Evolutionary conservation across 2,888 invertebrate species (phyloP).

Genomic region (Copidosoma aretas): DNA sequence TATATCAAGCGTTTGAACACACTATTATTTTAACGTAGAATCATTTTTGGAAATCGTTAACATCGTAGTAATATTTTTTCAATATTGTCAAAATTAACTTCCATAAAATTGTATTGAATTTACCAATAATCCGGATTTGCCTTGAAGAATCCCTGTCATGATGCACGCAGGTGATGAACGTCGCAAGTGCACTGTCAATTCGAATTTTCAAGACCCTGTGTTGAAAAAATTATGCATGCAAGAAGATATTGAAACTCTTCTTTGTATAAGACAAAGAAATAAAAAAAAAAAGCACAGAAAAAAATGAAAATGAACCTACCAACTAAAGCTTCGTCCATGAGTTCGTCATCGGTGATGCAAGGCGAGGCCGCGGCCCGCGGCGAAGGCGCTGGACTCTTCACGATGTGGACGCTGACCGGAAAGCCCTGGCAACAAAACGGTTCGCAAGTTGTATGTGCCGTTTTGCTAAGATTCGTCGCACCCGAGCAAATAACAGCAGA

Average conservation of each 20-base stretch:
- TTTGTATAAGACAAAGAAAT: not conserved
- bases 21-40: not conserved
- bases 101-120: too few species aligned
- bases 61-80: not conserved
- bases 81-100: too few species aligned
- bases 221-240: constrained; percentile 7
- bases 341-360: constrained; percentile 86
- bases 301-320: constrained; percentile 64
- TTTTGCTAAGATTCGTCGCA: too few species aligned
- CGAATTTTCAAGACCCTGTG: constrained; percentile 34
- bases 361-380: constrained; percentile 76
- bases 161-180: not conserved
- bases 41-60: constrained; percentile 4
- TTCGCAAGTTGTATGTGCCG: too few species aligned
- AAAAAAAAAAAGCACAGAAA: not conserved
- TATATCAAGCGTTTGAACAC: not conserved
- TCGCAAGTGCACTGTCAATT: not conserved
- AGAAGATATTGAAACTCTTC: not conserved
- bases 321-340: constrained; percentile 87
- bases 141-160: not conserved
- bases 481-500: too few species aligned
- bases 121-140: too few species aligned
- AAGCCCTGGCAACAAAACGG: constrained; percentile 47
- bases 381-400: constrained; percentile 78
- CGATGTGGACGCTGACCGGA: constrained; percentile 75